Base-by-base conservation (phyloP, 2,888 invertebrate species). In the Melipona bicolor region DNA sequence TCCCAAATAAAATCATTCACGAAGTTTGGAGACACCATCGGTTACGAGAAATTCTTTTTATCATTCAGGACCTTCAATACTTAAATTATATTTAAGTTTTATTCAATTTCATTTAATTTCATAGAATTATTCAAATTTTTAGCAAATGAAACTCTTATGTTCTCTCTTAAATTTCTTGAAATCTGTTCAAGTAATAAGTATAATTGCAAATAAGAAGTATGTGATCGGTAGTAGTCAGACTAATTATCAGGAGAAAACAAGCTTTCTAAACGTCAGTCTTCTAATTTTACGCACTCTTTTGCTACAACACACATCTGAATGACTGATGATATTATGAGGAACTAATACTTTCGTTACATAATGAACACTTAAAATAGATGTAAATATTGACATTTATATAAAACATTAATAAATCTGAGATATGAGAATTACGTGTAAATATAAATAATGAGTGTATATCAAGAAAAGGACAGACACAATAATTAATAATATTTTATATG, bases 201-300 rank as follows among this genome's bases (percentile, higher is more conserved):
- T 13, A 36, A 36, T 72, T 61, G 24, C 3, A 62, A 72, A n/a
- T 17, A 36, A 72, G 21, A 50, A n/a, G n/a, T n/a, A n/a, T 50
- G 32, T 1, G 50, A 49, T 59, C 49, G 71, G 9, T 36, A 21
- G 36, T 36, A 6, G 5, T 43, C 15, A 13, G 21, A 43, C 43
- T 43, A 65, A 65, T 65, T 72, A 27, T 62, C 27, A 24, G n/a
- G n/a, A 27, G 27, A 21, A 19, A 62, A 36, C 73, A 4, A 36
- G 52, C n/a, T 50, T 73, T 32, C 52, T 50, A 73, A 73, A n/a
- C 73, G 50, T n/a, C n/a, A n/a, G n/a, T 64, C 61, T 17, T 59
- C 71, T 36, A 3, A 36, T 36, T 36, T 36, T 36, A 36, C 36
- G 36, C 6, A 3, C 36, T 36, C 27, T 27, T 27, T 27, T 27